A percentile compares a stretch with the other conserved stretches of the same genome.
Evolutionary conservation across 2,113 vertebrate genomes (phyloP).

Genomic region (Machaerirhynchus nigripectus): DNA sequence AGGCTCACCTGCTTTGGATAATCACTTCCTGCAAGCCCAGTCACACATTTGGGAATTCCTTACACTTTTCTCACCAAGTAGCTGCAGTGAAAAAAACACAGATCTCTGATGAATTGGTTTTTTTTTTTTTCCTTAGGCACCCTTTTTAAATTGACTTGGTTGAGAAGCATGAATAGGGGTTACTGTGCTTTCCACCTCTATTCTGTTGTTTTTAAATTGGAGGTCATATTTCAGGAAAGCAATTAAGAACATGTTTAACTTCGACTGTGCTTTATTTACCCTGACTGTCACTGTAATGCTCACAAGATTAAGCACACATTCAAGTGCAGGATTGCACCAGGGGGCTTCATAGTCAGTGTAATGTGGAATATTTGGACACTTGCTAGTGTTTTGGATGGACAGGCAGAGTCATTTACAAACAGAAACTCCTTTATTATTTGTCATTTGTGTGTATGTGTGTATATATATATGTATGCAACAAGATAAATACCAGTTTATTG

Average conservation of each 20-base stretch:
- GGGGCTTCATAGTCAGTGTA: neutral
- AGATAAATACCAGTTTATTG: neutral
- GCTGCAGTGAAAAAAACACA: neutral
- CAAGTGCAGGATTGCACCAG: neutral
- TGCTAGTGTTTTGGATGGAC: neutral
- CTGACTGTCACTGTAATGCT: neutral
- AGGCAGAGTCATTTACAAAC: neutral
- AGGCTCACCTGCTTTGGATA: neutral
- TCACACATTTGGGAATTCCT: neutral
- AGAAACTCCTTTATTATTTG: neutral
- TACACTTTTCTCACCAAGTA: neutral
- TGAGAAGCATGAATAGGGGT: neutral
- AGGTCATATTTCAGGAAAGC: neutral
- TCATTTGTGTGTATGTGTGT: neutral
- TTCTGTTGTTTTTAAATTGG: neutral
- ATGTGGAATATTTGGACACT: neutral
- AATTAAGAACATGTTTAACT: neutral
- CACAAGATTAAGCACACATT: neutral
- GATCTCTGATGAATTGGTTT: neutral
- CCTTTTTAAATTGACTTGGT: neutral
- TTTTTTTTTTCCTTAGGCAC: neutral
- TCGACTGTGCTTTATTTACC: neutral
- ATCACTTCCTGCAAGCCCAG: neutral
- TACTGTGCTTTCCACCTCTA: neutral
- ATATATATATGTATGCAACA: rapidly evolving